phyloP scores from a whole-genome alignment of 64 coral and sea anemone species.

The Anthopleura sola region DNA sequence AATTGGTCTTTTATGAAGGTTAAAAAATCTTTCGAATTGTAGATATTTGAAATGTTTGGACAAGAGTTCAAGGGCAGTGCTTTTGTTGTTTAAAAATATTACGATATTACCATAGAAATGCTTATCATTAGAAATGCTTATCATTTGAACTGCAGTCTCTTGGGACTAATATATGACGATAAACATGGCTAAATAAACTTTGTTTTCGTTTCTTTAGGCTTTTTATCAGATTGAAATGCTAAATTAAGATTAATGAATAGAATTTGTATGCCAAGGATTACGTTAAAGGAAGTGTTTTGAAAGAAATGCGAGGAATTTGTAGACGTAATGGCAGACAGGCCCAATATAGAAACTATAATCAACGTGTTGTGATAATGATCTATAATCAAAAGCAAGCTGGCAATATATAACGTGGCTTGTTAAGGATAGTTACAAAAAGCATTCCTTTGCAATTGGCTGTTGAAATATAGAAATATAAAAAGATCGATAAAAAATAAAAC shows the following conservation, averaged over 20 bases:
- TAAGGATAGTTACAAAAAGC: no score
- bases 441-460: no score
- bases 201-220: neutral
- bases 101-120: neutral
- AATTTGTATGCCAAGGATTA: neutral
- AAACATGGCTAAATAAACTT: neutral
- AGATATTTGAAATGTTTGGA: neutral
- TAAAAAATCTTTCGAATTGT: neutral
- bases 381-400: no score
- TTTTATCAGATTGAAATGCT: slow-evolving; percentile 2
- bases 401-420: no score
- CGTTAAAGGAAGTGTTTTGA: neutral
- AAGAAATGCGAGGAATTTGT: neutral
- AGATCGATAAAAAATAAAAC: no score
- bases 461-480: no score
- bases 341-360: no score
- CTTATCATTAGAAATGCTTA: neutral
- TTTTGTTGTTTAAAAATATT: neutral
- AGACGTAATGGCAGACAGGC: neutral
- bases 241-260: neutral
- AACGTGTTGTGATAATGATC: no score
- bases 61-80: neutral
- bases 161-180: neutral
- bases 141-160: neutral
- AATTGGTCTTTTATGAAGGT: neutral